A percentile compares a stretch with the other conserved stretches of the same genome.
Conservation (phyloP, 2,888 invertebrate genomes). For the Caenorhabditis drosophilae region DNA sequence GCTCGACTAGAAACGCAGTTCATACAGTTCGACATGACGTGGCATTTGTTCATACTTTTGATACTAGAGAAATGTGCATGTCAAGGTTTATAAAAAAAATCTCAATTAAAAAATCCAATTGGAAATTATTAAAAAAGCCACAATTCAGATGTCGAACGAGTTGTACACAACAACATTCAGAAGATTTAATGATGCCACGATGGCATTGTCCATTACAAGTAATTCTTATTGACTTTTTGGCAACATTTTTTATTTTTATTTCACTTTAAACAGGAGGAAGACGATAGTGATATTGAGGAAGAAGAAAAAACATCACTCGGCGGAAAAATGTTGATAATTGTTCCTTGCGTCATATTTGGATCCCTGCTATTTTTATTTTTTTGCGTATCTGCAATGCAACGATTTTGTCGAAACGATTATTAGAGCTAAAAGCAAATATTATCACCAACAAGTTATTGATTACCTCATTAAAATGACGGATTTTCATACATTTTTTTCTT, state of each 20-base stretch:
- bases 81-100: constrained; percentile 21
- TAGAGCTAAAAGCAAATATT: too few relatives aligned
- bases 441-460: too few relatives aligned
- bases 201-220: constrained; percentile 54
- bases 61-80: constrained; percentile 50
- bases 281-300: constrained; percentile 38
- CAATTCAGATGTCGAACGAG: constrained; percentile 47
- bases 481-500: neutral
- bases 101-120: neutral
- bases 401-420: constrained; percentile 46
- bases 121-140: neutral
- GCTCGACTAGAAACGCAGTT: constrained; percentile 18
- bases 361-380: constrained; percentile 46
- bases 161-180: constrained; percentile 54
- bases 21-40: constrained; percentile 35
- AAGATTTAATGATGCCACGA: constrained; percentile 54
- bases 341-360: constrained; percentile 43
- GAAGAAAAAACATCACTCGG: constrained; percentile 41
- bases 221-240: neutral
- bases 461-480: too few relatives aligned
- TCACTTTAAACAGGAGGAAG: constrained; percentile 41
- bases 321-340: constrained; percentile 43
- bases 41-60: constrained; percentile 49
- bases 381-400: constrained; percentile 47
- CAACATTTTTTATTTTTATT: neutral